These are phyloP conservation scores for Malurus elegans DNA, from an alignment of 2,113 vertebrate species.

Conservation along the genomic window DNA sequence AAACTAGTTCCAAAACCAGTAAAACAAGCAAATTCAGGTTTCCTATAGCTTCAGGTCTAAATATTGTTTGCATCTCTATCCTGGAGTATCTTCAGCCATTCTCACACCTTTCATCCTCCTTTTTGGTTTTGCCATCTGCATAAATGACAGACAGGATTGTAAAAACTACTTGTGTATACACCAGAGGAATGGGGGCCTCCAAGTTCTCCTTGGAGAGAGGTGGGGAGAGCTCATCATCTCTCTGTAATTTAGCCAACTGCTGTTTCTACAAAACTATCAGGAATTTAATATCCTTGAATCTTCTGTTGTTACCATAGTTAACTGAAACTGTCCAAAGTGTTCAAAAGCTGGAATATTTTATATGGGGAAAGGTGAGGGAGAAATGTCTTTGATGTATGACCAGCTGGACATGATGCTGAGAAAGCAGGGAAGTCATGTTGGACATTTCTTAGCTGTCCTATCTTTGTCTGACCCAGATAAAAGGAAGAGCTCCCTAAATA, in stretches of 20 bases:
- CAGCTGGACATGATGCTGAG: background rate
- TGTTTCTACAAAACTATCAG: background rate
- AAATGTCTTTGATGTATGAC: background rate
- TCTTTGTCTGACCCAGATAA: slow-evolving; percentile 34
- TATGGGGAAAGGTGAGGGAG: background rate
- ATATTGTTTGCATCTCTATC: background rate
- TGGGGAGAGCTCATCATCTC: background rate
- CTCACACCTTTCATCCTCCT: background rate
- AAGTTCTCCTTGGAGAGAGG: background rate
- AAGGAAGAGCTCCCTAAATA: background rate
- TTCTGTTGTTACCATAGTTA: background rate
- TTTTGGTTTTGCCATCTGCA: background rate
- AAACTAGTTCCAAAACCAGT: slow-evolving; percentile 17
- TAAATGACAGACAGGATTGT: background rate
- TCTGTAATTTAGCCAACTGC: background rate
- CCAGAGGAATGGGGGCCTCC: background rate
- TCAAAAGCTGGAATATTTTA: background rate
- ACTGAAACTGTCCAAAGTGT: background rate
- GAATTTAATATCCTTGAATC: background rate
- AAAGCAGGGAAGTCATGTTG: background rate
- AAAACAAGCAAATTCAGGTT: slow-evolving; percentile 28
- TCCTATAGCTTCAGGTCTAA: background rate
- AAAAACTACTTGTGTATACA: background rate
- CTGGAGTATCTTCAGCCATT: background rate
- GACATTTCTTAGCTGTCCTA: background rate